phyloP scores from a whole-genome alignment of 1,140 invertebrate genomes.

The Drosophila jambulina region DNA sequence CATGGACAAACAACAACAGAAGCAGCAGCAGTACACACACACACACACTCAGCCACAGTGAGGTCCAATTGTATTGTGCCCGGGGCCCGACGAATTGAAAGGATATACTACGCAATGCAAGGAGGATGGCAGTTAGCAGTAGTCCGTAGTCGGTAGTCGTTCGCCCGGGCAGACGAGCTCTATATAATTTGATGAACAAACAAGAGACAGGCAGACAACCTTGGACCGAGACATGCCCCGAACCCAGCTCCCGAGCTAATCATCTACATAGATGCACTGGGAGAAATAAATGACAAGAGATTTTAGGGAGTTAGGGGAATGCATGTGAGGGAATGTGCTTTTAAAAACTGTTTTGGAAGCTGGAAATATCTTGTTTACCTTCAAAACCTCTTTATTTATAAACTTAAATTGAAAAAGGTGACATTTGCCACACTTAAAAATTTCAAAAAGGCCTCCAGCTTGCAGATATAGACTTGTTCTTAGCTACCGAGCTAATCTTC shows the following conservation, averaged over 20 bases:
- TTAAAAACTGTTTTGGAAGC: background rate
- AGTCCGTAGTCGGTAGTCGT: constrained; percentile 24
- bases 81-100: constrained; percentile 59
- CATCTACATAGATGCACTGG: constrained; percentile 38
- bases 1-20: constrained; percentile 48
- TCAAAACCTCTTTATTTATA: background rate
- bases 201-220: constrained; percentile 70
- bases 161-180: constrained; percentile 49
- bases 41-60: constrained; percentile 8
- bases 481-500: too few relatives aligned
- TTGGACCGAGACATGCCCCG: constrained; percentile 36
- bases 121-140: constrained; percentile 24
- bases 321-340: background rate
- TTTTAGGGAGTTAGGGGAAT: background rate
- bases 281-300: background rate
- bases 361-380: background rate
- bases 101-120: constrained; percentile 53
- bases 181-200: constrained; percentile 82
- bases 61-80: constrained; percentile 61
- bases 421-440: too few relatives aligned
- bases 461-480: background rate
- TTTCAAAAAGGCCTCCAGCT: background rate
- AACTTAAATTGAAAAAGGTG: background rate
- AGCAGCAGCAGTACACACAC: constrained; percentile 17
- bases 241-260: constrained; percentile 45